These are phyloP conservation scores for Pristionchus fissidentatus DNA, from an alignment of 2,888 invertebrate genomes.

Conservation along the genomic window DNA sequence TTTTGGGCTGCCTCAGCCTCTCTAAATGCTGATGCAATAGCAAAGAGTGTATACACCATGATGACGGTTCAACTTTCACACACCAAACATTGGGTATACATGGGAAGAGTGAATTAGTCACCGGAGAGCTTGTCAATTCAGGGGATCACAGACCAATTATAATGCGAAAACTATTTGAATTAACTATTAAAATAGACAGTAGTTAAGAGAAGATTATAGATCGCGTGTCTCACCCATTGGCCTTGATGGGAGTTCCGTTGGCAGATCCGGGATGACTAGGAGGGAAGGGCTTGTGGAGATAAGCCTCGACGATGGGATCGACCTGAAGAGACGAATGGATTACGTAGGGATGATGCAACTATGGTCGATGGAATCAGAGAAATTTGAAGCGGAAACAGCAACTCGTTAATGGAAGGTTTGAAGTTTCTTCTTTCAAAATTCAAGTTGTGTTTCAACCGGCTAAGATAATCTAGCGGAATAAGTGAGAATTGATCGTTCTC, in stretches of 20 bases:
- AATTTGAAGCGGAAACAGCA: no score
- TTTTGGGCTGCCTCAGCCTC: no score
- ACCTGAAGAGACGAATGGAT: slow-evolving; percentile 57
- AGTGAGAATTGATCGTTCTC: background rate
- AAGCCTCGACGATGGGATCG: slow-evolving; percentile 75
- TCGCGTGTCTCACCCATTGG: slow-evolving; percentile 43
- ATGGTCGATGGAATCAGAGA: background rate
- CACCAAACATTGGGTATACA: no score
- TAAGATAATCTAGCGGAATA: background rate
- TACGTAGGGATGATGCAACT: background rate
- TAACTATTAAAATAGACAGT: no score
- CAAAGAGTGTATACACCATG: no score
- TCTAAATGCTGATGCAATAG: no score
- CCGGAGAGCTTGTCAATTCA: no score
- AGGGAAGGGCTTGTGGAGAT: slow-evolving; percentile 71
- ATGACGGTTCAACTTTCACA: no score
- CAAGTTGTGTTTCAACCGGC: background rate
- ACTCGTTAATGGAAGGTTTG: background rate
- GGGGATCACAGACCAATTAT: no score
- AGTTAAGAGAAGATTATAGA: no score
- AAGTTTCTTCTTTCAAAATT: background rate
- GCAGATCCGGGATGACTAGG: slow-evolving; percentile 60
- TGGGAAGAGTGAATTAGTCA: no score
- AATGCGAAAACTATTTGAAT: no score
- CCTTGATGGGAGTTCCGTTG: slow-evolving; percentile 60